Evolutionary conservation across 2,113 vertebrate genomes (phyloP), one percentile per base, ranked within the genome.

Genomic region (Ursus arctos): DNA sequence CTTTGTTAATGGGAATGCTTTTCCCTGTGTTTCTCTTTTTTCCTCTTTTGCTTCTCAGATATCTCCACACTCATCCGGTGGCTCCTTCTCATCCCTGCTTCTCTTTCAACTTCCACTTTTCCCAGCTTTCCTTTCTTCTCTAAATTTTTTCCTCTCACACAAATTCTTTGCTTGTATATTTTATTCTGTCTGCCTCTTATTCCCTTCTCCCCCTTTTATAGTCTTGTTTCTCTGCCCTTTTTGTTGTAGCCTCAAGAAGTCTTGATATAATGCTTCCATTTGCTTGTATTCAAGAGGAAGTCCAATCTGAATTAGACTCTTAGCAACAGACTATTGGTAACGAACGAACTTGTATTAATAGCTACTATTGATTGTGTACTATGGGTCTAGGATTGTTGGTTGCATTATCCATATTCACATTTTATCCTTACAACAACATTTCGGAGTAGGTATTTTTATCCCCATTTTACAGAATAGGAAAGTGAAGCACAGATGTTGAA

Each of bases 361-460:
- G 57, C 79, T 83, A 9, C 28, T 86, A 15, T 65, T 81, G 90
- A 59, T 28, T 61, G 51, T 33, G 83, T 83, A 36, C 61, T n/a
- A 0, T 87, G 28, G 12, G 22, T 80, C 31, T 36, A 91, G 89
- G 83, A 55, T 74, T 88, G 22, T 63, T 74, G 31, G 12, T 26
- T 96, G 43, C 19, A 14, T 88, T 55, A 57, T 80, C 49, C 79
- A 0, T 72, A 69, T 26, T 86, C 33, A 49, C 53, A 69, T 93
- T 91, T 83, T 88, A 84, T 93, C 69, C 71, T 51, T n/a, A 91
- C 43, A 76, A 63, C 53, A 69, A 2, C 33, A 65, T 67, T 89
- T 94, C 80, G 71, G 57, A 83, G 61, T 53, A 16, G 22, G 36
- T 77, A 9, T 81, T 96, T 95, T 86, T 76, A 71, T 82, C 49